Evolutionary conservation across 2,888 invertebrate species (phyloP).

Genomic region (Meiosimyza decipiens): DNA sequence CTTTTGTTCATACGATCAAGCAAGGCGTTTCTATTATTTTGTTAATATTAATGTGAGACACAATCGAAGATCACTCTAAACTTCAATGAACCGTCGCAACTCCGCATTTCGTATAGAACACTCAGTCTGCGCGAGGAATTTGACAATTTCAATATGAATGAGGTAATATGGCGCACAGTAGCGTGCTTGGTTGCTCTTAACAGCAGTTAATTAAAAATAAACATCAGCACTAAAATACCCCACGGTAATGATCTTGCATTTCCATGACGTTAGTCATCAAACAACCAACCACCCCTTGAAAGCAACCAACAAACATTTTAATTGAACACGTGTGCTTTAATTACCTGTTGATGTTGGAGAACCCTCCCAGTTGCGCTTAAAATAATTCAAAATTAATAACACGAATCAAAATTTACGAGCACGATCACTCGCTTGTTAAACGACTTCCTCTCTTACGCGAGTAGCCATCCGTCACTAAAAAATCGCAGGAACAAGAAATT

Average conservation of each 20-base stretch:
- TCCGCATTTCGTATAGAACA: neutral
- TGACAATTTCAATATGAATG: neutral
- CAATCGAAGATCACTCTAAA: neutral
- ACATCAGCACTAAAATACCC: no score
- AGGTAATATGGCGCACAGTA: no score
- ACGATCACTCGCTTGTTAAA: no score
- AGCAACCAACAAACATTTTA: no score
- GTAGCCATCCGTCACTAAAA: no score
- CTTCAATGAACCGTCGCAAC: conserved; percentile 10
- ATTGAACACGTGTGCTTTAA: conserved; percentile 29
- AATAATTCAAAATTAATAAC: conserved; percentile 9
- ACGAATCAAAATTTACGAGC: neutral
- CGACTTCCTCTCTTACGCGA: no score
- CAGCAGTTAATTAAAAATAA: no score
- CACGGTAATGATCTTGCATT: no score
- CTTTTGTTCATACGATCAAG: conserved; percentile 4
- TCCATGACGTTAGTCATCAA: no score
- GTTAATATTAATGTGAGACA: conserved; percentile 10
- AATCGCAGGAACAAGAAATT: no score
- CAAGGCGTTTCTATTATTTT: neutral
- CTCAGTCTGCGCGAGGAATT: neutral
- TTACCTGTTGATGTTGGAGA: conserved; percentile 12
- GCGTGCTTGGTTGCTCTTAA: no score
- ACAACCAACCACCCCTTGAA: no score
- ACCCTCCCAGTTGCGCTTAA: neutral